These are phyloP conservation scores for Emydoidea blandingii DNA, from an alignment of 2,797 vertebrate species.

Conservation along the genomic window DNA sequence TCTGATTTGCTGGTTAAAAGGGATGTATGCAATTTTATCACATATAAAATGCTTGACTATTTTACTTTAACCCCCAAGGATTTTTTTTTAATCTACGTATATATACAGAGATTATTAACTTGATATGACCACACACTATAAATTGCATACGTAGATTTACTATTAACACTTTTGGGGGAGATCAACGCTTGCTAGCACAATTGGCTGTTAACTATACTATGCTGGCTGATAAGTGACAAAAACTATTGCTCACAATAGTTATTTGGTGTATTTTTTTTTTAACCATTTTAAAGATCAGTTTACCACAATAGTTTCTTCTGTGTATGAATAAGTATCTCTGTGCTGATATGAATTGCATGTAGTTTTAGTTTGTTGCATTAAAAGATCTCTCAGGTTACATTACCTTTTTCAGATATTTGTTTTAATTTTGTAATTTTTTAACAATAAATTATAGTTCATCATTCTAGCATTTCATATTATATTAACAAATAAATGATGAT, in stretches of 20 bases:
- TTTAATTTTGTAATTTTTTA: conserved; percentile 22
- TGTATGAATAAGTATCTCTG: conserved; percentile 31
- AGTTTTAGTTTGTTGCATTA: conserved; percentile 54
- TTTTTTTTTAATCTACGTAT: not conserved
- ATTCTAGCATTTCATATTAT: not conserved
- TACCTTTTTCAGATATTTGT: conserved; percentile 13
- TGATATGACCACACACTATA: not conserved
- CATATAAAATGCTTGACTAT: conserved; percentile 40
- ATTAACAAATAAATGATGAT: conserved; percentile 21
- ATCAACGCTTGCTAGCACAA: conserved; percentile 35
- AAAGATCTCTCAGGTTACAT: not conserved
- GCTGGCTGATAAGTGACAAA: conserved; percentile 9
- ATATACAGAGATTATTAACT: conserved; percentile 5
- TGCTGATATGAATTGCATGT: not conserved
- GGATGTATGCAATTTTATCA: conserved; percentile 39
- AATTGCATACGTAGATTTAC: conserved; percentile 32
- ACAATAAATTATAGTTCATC: not conserved
- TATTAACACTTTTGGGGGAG: conserved; percentile 53
- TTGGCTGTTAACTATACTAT: conserved; percentile 48
- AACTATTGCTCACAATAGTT: conserved; percentile 8
- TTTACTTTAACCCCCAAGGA: conserved; percentile 24
- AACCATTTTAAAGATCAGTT: conserved; percentile 37
- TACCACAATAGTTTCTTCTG: not conserved
- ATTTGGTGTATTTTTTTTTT: not conserved
- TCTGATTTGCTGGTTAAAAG: conserved; percentile 38